Conservation (phyloP, 2,888 invertebrate genomes). For the Dicroscelio sp. region DNA sequence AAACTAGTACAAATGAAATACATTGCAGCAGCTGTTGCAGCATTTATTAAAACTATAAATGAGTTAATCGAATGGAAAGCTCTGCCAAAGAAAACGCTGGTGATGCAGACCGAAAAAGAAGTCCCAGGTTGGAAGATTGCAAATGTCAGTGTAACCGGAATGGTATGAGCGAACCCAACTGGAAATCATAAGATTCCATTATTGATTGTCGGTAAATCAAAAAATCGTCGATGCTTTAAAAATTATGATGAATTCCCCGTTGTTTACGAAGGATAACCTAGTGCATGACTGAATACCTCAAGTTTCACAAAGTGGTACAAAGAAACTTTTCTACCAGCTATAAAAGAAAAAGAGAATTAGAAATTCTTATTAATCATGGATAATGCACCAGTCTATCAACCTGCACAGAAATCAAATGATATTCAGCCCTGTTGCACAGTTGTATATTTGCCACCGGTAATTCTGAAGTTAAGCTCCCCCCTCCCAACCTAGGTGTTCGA, state of each 20-base stretch:
- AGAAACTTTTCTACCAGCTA: constrained; percentile 76
- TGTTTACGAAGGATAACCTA: constrained; percentile 78
- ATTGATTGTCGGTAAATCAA: constrained; percentile 86
- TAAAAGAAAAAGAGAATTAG: constrained; percentile 64
- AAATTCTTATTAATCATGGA: constrained; percentile 79
- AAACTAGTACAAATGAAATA: too few relatives aligned
- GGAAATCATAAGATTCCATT: constrained; percentile 72
- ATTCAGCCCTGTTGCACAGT: constrained; percentile 69
- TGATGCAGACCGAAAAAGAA: constrained; percentile 75
- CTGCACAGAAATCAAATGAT: constrained; percentile 67
- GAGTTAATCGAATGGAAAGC: constrained; percentile 84
- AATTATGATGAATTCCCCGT: constrained; percentile 79
- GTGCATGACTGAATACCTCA: constrained; percentile 85
- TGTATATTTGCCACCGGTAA: constrained; percentile 82
- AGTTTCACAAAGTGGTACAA: constrained; percentile 83
- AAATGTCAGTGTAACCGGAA: constrained; percentile 84
- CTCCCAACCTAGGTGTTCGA: too few relatives aligned
- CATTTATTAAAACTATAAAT: too few relatives aligned
- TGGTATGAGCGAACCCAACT: constrained; percentile 84
- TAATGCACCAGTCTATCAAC: constrained; percentile 79
- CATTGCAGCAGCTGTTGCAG: too few relatives aligned
- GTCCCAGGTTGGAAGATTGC: constrained; percentile 83
- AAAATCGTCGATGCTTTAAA: constrained; percentile 86
- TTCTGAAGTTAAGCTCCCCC: too few relatives aligned
- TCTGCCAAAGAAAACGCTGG: constrained; percentile 80